Percentiles rank a stretch among this genome's conserved stretches.
phyloP scores from a whole-genome alignment of 2,113 vertebrate species.

The Oostethus manadensis region DNA sequence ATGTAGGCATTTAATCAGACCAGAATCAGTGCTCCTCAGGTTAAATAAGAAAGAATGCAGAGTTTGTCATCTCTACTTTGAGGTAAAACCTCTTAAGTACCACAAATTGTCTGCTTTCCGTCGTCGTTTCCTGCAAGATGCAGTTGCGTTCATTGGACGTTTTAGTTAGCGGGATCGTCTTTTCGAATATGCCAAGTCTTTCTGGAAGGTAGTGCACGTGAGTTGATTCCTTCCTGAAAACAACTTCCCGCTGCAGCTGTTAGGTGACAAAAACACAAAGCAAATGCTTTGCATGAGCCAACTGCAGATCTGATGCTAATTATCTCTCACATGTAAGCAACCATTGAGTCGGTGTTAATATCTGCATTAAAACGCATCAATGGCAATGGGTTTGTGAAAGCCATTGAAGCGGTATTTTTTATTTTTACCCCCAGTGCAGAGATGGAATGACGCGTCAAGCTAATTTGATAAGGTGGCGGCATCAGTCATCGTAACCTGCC shows the following conservation, averaged over 20 bases:
- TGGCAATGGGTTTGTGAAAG: not conserved
- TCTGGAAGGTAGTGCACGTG: not conserved
- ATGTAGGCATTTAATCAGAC: too few species aligned
- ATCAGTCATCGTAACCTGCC: slow-evolving; percentile 34
- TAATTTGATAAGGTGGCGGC: slow-evolving; percentile 45
- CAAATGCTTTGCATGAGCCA: not conserved
- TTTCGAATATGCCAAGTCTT: not conserved
- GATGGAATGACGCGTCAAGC: not conserved
- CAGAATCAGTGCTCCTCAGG: too few species aligned
- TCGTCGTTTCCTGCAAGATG: not conserved
- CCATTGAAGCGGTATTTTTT: too few species aligned
- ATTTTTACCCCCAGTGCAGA: not conserved
- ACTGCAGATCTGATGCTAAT: slow-evolving; percentile 2
- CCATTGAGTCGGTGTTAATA: slow-evolving; percentile 4
- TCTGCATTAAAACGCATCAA: not conserved
- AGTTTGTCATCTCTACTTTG: too few species aligned
- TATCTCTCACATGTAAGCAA: not conserved
- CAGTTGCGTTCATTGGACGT: not conserved
- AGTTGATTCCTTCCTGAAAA: not conserved
- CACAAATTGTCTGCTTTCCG: too few species aligned
- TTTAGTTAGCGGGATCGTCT: not conserved
- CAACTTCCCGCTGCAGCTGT: slow-evolving; percentile 4
- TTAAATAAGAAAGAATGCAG: too few species aligned
- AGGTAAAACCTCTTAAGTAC: too few species aligned
- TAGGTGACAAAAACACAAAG: slow-evolving; percentile 2